Percentiles rank a stretch among this genome's conserved stretches.
These are phyloP conservation scores for Sitodiplosis mosellana DNA, from an alignment of 1,140 invertebrate genomes.

Conservation along the genomic window DNA sequence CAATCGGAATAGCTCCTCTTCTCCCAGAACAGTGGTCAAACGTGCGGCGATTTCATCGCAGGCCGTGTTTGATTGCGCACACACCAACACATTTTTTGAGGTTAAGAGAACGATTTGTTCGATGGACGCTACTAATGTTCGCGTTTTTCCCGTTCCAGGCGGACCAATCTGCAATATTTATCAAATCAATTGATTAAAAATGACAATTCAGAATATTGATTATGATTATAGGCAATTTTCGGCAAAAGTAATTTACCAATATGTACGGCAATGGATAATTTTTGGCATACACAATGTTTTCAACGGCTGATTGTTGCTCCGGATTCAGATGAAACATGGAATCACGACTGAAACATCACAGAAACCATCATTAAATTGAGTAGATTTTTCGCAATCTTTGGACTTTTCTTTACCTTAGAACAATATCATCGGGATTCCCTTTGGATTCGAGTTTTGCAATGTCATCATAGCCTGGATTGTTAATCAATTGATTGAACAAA, in stretches of 20 bases:
- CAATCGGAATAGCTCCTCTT: constrained; percentile 22
- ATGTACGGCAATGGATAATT: constrained; percentile 51
- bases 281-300: constrained; percentile 35
- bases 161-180: constrained; percentile 55
- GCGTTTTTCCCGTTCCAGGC: constrained; percentile 65
- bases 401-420: too few species aligned
- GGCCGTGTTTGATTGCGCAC: constrained; percentile 57
- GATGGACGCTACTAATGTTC: constrained; percentile 54
- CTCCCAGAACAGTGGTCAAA: constrained; percentile 20
- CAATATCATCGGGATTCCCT: neutral
- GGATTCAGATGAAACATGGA: constrained; percentile 26
- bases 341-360: neutral
- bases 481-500: neutral
- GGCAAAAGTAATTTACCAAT: constrained; percentile 7
- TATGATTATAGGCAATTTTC: neutral
- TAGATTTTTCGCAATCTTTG: neutral
- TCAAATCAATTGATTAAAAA: neutral
- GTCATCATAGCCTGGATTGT: neutral
- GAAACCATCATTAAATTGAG: neutral
- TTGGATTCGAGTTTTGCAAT: neutral
- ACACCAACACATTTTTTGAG: constrained; percentile 38
- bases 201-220: neutral
- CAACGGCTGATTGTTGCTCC: constrained; percentile 43
- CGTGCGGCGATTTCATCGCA: constrained; percentile 47
- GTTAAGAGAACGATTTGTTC: constrained; percentile 25